Evolutionary conservation across 2,888 invertebrate genomes (phyloP), one percentile per base, ranked within the genome.

Genomic region (Hyles lineata): DNA sequence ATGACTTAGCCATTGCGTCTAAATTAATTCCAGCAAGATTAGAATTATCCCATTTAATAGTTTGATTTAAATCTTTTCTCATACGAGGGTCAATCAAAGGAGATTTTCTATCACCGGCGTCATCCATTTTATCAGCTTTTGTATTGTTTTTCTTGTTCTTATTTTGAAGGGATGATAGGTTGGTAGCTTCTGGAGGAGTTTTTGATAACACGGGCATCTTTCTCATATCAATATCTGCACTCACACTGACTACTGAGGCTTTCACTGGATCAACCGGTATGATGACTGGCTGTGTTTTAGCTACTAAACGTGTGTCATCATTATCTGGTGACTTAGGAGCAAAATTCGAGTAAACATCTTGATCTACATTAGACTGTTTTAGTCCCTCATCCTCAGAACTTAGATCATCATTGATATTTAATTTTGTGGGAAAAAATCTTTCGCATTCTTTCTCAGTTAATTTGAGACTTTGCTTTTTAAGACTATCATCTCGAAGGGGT

Each of bases 361-460:
- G 52, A 60, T 83, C 78, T 58, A 85, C 78, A 67, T 79, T 80
- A 15, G 73, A 62, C 70, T 77, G 78, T 60, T 76, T 78, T 70
- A 80, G 77, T 55, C 83, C 82, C 29, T 91, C 89, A 60, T 88
- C 89, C 29, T 92, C 91, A 19, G 90, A 90, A 75, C 86, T 89
- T n/a, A 77, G 61, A 72, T 82, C 80, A 70, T 90, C 88, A 73
- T 87, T 86, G 17, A 91, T 76, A 9, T 88, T 80, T 72, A 89
- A 76, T 80, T 87, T 90, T 60, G 82, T 76, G 15, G 89, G 85
- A 71, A 94, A 85, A 79, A 95, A 95, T 74, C 95, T 86, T 86
- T 94, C 93, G 75, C 89, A 92, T 86, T 95, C 95, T 79, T 95
- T 94, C 74, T 92, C 92, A 0, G 95, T 95, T 70, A 95, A 86